Evolutionary conservation across 2,888 invertebrate species (phyloP), one percentile per base, ranked within the genome.

Genomic region (Anaspis maculata): DNA sequence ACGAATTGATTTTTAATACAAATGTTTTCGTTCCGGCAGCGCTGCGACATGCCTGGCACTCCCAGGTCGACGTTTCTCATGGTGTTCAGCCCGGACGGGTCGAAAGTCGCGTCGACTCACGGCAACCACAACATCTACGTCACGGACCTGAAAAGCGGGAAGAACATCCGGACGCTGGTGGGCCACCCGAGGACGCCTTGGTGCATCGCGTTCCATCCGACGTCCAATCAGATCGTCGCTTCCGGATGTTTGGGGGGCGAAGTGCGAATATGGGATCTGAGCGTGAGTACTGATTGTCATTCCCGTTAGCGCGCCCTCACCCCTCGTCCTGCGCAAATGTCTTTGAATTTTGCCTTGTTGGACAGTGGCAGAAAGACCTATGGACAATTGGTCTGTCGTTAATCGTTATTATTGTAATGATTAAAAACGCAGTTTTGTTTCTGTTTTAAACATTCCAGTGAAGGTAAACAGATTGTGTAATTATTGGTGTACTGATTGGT

Each of bases 161-260:
- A 81, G 57, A 82, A 85, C 56, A 75, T 85, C 13, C 77, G 78
- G 49, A 83, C 82, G 22, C 62, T 90, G 32, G 73, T 76, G 21
- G 89, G 89, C 0, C 90, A 91, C 64, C 87, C 87, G 2, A 71
- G 90, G 19, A 90, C 89, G 9, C 90, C 90, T 1, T 91, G 91
- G 91, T 87, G 87, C 55, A 77, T 90, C 30, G 85, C 86, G 24
- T 91, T 89, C 62, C 90, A 90, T 67, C 89, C 89, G 0, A 78
- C 82, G 4, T 83, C 79, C 36, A 80, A 83, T 55, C 80, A 88
- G 54, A 79, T 91, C 29, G 72, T 91, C 26, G 90, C 88, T 14
- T 86, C 88, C 1, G 90, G 90, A 1, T 91, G 90, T 60, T 73
- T 91, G 1, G 87, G 83, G 4, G 91, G 91, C 5, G 85, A 89